Base-by-base conservation (phyloP, 2,888 invertebrate species). In the Heliconius sara region DNA sequence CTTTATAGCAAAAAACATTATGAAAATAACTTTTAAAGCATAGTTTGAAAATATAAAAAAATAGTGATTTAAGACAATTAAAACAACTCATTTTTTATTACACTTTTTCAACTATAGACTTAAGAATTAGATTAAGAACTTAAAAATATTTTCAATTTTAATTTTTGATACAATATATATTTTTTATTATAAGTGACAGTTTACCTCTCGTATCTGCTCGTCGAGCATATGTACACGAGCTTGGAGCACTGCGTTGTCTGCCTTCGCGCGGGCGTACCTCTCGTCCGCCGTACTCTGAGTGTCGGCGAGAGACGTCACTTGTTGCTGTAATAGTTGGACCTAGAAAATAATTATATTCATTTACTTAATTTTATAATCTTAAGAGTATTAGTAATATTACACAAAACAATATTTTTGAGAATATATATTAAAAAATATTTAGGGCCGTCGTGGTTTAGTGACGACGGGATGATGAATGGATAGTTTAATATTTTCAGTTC, bases 241-340 rank as follows among this genome's bases (percentile, higher is more conserved):
- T 89, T 98, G 98, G 66, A 99, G 96, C 79, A 98, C 97, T 3
- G 98, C 98, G 96, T 99, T 99, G 93, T 99, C 99, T 80, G 99
- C 97, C 93, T 99, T 99, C 79, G 97, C 98, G 87, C 98, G 96
- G 78, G 97, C 97, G 91, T 99, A 99, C 84, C 98, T 96, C 91
- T 98, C 98, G 91, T 99, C 98, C 13, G 97, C 97, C 79, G 97
- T 97, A 87, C 96, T 97, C 88, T 98, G 98, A 76, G 97, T 98
- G 91, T 99, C 98, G 74, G 97, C 98, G 86, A 99, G 95, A 80
- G 97, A 97, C 83, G 97, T 97, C 92, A 99, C 97, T 95, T 99
- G 98, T 90, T 98, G 98, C 94, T 99, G 99, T 83, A 99, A 96
- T 88, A 98, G 96, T 95, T 98, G 98, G 89, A 99, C 97, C 99